These are phyloP conservation scores for Carabus problematicus DNA, from an alignment of 2,888 invertebrate species.

Conservation along the genomic window DNA sequence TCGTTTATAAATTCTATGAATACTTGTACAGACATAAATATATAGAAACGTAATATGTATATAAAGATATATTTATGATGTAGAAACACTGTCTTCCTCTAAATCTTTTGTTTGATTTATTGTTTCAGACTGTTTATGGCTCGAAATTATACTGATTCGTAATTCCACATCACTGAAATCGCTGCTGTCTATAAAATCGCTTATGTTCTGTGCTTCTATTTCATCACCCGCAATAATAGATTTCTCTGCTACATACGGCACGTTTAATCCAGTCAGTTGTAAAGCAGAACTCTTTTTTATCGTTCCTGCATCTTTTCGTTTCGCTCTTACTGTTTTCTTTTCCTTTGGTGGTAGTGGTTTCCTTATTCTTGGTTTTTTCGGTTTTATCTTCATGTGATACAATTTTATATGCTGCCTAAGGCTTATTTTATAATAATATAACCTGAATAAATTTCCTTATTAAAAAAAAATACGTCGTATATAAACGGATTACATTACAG, in stretches of 20 bases:
- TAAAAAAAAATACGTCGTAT: no score
- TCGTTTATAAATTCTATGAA: slow-evolving; percentile 5
- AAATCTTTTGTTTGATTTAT: no score
- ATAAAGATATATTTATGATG: slow-evolving; percentile 7
- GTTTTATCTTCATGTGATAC: slow-evolving; percentile 28
- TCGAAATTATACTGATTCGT: slow-evolving; percentile 7
- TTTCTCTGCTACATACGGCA: slow-evolving; percentile 42
- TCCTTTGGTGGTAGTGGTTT: slow-evolving; percentile 27
- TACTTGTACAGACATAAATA: slow-evolving; percentile 5
- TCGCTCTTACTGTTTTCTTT: slow-evolving; percentile 14
- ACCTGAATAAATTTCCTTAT: slow-evolving; percentile 3
- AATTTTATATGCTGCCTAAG: slow-evolving; percentile 15
- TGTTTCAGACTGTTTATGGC: no score
- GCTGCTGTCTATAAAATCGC: slow-evolving; percentile 18
- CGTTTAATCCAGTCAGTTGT: slow-evolving; percentile 42
- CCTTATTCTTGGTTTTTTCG: slow-evolving; percentile 37
- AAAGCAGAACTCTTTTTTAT: slow-evolving; percentile 44
- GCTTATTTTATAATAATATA: slow-evolving; percentile 34
- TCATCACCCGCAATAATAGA: slow-evolving; percentile 41
- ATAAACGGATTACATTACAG: no score
- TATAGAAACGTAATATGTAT: slow-evolving; percentile 7
- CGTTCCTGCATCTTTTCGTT: slow-evolving; percentile 44
- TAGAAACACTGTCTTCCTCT: not conserved
- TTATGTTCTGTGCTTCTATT: slow-evolving; percentile 27
- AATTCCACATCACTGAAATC: slow-evolving; percentile 30